Evolutionary conservation across 2,797 vertebrate genomes (phyloP).

Genomic region (Hoplostethus atlanticus): DNA sequence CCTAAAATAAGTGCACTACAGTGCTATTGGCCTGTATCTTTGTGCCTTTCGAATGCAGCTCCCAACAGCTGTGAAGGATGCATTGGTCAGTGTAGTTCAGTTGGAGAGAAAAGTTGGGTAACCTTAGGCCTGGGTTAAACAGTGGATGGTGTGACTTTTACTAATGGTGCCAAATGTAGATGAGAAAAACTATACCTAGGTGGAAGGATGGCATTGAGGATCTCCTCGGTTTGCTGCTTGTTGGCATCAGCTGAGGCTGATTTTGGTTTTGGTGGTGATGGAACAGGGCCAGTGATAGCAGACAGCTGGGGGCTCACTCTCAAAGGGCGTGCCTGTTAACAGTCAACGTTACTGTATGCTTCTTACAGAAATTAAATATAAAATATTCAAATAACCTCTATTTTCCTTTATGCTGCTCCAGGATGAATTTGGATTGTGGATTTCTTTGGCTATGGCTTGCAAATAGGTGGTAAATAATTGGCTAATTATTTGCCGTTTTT

Average conservation of each 20-base stretch:
- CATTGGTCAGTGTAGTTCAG: background rate
- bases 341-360: background rate
- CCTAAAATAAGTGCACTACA: background rate
- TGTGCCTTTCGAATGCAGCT: background rate
- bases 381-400: background rate
- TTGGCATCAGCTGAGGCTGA: slow-evolving; percentile 63
- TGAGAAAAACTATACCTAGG: slow-evolving; percentile 84
- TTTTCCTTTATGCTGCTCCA: no score
- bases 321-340: slow-evolving; percentile 80
- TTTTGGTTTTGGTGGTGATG: slow-evolving; percentile 85
- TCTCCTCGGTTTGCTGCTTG: slow-evolving; percentile 87
- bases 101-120: background rate
- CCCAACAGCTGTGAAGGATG: background rate
- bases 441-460: no score
- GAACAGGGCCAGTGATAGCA: slow-evolving; percentile 72
- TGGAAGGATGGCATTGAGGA: slow-evolving; percentile 91
- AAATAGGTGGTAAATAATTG: no score
- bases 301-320: slow-evolving; percentile 79
- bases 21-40: background rate
- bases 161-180: background rate
- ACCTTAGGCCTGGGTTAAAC: no score
- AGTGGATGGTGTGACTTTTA: background rate
- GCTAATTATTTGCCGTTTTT: no score
- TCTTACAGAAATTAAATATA: background rate
- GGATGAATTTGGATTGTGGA: no score